These are phyloP conservation scores for Drosophila tanythrix DNA, from an alignment of 2,888 invertebrate genomes.

Conservation along the genomic window DNA sequence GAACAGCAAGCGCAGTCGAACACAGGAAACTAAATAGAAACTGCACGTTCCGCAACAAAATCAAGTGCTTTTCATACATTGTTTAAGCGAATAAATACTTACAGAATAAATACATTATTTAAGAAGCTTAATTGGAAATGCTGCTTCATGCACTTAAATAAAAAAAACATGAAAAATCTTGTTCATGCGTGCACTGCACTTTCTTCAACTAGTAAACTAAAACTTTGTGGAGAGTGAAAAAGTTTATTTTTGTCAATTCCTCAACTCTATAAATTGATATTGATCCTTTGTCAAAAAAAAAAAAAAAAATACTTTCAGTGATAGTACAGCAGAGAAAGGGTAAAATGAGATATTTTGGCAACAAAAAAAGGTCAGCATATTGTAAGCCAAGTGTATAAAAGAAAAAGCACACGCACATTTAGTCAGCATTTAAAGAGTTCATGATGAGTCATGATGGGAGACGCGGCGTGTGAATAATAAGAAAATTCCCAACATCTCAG, in stretches of 20 bases:
- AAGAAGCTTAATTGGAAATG: background rate
- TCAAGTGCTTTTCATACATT: slow-evolving; percentile 7
- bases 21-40: slow-evolving; percentile 1
- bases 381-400: slow-evolving; percentile 7
- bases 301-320: slow-evolving; percentile 2
- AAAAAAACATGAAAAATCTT: background rate
- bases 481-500: slow-evolving; percentile 22
- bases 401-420: slow-evolving; percentile 4
- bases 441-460: slow-evolving; percentile 55
- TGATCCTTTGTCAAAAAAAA: background rate
- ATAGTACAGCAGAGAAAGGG: background rate
- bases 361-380: slow-evolving; percentile 15
- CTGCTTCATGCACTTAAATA: background rate
- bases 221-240: slow-evolving; percentile 29
- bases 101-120: too few species aligned
- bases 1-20: slow-evolving; percentile 20
- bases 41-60: background rate
- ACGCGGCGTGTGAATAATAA: slow-evolving; percentile 19
- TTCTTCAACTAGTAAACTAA: slow-evolving; percentile 28
- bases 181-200: background rate
- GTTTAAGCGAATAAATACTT: too few species aligned
- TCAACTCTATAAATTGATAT: slow-evolving; percentile 4
- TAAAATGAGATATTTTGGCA: slow-evolving; percentile 15
- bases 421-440: slow-evolving; percentile 19
- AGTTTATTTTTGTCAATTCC: background rate